Evolutionary conservation across 1,140 invertebrate genomes (phyloP).

Genomic region (Scylla paramamosain): DNA sequence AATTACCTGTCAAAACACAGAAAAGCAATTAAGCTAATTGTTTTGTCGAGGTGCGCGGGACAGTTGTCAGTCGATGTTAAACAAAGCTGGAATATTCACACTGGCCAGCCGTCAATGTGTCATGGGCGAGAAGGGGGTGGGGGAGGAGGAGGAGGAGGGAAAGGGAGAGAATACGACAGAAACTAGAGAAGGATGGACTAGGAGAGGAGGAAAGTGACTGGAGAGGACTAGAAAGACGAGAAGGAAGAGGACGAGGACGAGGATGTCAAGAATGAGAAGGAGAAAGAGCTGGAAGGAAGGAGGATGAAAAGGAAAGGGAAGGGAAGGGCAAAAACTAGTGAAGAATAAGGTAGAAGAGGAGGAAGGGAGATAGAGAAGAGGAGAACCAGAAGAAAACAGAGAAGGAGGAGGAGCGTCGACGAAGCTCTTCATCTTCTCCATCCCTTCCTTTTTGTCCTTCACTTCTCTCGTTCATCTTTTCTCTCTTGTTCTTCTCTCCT

Average conservation of each 20-base stretch:
- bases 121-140: not conserved
- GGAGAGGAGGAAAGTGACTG: not conserved
- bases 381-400: not conserved
- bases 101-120: not conserved
- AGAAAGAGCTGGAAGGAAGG: no score
- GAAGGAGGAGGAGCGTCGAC: no score
- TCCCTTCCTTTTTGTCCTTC: no score
- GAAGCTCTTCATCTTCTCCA: no score
- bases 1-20: conserved; percentile 14
- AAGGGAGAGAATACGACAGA: not conserved
- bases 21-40: conserved; percentile 16
- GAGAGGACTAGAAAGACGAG: not conserved
- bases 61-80: conserved; percentile 22
- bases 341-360: not conserved
- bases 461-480: no score
- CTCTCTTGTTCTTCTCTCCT: not conserved
- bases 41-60: conserved; percentile 10
- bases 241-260: no score
- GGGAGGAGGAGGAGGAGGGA: not conserved
- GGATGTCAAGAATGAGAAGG: no score
- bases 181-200: no score
- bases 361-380: not conserved
- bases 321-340: no score
- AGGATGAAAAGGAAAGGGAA: no score
- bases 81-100: conserved; percentile 23